Evolutionary conservation across 2,797 vertebrate species (phyloP), one percentile per base, ranked within the genome.

Genomic region (Sebastolobus altivelis): DNA sequence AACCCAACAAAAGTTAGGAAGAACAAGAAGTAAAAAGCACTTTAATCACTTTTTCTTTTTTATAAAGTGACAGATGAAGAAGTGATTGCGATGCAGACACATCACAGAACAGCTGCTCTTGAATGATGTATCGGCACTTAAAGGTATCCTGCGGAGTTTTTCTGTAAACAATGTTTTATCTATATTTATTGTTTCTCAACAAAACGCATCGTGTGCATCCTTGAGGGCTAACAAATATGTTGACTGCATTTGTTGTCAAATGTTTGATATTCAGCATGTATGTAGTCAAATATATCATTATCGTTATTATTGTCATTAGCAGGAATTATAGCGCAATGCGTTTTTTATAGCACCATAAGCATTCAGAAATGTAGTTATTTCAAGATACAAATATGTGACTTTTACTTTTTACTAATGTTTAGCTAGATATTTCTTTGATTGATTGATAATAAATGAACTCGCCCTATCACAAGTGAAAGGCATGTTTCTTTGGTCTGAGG

Each of bases 21-120:
- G 22, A 49, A 37, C 6, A 31, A 5, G 2, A 55, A 56, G 27
- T n/a, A 12, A 25, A 38, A 43, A 33, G 14, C 2, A 7, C 29
- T 67, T 33, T 4, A 22, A 25, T 8, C 6, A 8, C 27, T 33
- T 31, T 9, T 31, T 29, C 13, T 40, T 18, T 6, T 6, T 18
- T 6, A 56, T 43, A 10, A 56, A 35, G 38, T 16, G 69, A 61
- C 13, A 43, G 59, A 63, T 63, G 22, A 63, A 29, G 22, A 60
- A 14, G 14, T 18, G 4, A 66, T 46, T 37, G 11, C 1, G 0
- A 40, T 29, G 31, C 49, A 31, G 2, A 55, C 3, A 1, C 18
- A 11, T 55, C 72, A 29, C 61, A 40, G 18, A 74, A 29, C 49
- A 40, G 60, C 72, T 65, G 16, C 16, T 38, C 35, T 56, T 56